These are phyloP conservation scores for Pristionchus exspectatus DNA, from an alignment of 2,888 invertebrate species.

Conservation along the genomic window DNA sequence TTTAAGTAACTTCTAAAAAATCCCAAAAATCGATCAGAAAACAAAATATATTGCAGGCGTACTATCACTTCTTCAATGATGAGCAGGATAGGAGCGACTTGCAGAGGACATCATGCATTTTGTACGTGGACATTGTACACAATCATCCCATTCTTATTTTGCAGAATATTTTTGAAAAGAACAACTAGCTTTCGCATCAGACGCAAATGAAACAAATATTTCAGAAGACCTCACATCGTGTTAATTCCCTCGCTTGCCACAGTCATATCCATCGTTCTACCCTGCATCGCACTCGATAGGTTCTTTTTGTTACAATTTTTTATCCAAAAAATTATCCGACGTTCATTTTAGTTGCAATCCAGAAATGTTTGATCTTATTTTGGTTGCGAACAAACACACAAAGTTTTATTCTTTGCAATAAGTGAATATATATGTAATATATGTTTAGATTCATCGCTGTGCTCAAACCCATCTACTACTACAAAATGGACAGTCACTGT, in stretches of 20 bases:
- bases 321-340: background rate
- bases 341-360: too few relatives aligned
- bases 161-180: background rate
- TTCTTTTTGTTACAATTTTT: background rate
- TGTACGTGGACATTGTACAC: background rate
- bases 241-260: background rate
- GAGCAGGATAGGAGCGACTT: background rate
- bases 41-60: background rate
- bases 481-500: conserved; percentile 42
- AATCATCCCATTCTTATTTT: too few relatives aligned
- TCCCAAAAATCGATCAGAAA: too few relatives aligned
- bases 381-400: background rate
- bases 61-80: background rate
- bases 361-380: background rate
- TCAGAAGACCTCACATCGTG: conserved; percentile 36
- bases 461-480: conserved; percentile 22
- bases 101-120: background rate
- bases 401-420: too few relatives aligned
- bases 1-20: too few relatives aligned
- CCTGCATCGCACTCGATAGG: conserved; percentile 30
- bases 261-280: conserved; percentile 4
- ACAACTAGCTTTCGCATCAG: too few relatives aligned
- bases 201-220: background rate
- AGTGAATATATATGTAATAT: too few relatives aligned
- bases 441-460: conserved; percentile 36